Percentiles rank a stretch among this genome's conserved stretches.
Evolutionary conservation across 35 echinoderm and acorn worm species (phyloP).

Genomic region (Ophioderma brevispina): DNA sequence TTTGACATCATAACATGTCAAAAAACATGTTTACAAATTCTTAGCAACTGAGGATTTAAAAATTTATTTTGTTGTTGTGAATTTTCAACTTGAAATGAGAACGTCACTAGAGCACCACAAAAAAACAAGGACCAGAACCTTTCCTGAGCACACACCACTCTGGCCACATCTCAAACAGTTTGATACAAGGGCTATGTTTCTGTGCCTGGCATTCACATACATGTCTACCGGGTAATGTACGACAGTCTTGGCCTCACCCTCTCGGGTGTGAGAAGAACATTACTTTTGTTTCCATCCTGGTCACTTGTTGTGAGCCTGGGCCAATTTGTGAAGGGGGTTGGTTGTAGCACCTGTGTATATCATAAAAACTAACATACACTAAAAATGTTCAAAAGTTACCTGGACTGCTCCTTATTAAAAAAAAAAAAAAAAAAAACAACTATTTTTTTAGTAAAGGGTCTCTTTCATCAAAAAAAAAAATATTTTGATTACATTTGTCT

Average conservation of each 20-base stretch:
- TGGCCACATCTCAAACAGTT: constrained; percentile 95
- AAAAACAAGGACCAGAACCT: constrained; percentile 87
- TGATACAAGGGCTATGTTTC: constrained; percentile 80
- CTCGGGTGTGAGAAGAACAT: constrained; percentile 78
- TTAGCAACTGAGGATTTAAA: too few species aligned
- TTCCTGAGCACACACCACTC: constrained; percentile 93
- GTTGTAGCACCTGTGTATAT: background rate
- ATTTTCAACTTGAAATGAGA: too few species aligned
- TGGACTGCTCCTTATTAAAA: too few species aligned
- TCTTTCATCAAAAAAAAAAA: too few species aligned
- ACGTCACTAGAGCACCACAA: constrained; percentile 91
- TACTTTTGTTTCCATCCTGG: constrained; percentile 81
- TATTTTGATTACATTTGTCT: too few species aligned
- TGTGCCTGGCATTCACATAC: constrained; percentile 98
- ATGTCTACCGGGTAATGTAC: constrained; percentile 83
- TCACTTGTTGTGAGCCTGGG: constrained; percentile 45
- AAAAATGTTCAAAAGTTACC: too few species aligned
- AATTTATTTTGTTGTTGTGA: too few species aligned
- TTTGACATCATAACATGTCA: too few species aligned
- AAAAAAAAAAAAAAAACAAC: too few species aligned
- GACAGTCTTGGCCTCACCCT: constrained; percentile 69
- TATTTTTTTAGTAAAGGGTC: too few species aligned
- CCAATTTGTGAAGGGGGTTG: background rate
- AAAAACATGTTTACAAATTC: too few species aligned
- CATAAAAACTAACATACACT: too few species aligned